Percentiles rank a stretch among this genome's conserved stretches.
These are phyloP conservation scores for Bubo blakistoni DNA, from an alignment of 2,113 vertebrate genomes.

Conservation along the genomic window DNA sequence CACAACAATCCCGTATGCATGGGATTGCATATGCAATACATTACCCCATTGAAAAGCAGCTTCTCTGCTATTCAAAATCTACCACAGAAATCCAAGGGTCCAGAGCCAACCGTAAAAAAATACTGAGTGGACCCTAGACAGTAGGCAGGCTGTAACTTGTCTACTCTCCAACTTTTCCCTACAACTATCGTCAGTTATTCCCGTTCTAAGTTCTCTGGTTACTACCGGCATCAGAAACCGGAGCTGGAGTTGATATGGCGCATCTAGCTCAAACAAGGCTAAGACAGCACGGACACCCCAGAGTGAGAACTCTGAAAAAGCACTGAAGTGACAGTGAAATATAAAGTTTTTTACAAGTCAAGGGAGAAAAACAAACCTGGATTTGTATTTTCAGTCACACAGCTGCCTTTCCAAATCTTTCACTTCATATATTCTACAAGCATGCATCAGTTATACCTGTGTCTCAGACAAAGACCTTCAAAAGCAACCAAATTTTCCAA, in stretches of 20 bases:
- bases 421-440: not conserved
- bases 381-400: not conserved
- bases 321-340: not conserved
- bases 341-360: not conserved
- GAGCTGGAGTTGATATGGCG: not conserved
- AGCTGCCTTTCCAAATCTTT: not conserved
- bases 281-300: not conserved
- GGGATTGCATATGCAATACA: not conserved
- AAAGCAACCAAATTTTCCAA: not conserved
- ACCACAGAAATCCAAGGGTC: not conserved
- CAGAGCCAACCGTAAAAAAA: not conserved
- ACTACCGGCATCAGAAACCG: not conserved
- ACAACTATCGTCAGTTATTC: not conserved
- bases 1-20: not conserved
- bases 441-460: not conserved
- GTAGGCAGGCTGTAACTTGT: not conserved
- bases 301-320: not conserved
- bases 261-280: not conserved
- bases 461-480: not conserved
- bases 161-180: not conserved
- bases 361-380: not conserved
- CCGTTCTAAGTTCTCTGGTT: not conserved
- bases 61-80: not conserved
- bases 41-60: not conserved
- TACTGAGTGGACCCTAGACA: not conserved